Evolutionary conservation across 2,888 invertebrate species (phyloP).

Genomic region (Sphecodes monilicornis): DNA sequence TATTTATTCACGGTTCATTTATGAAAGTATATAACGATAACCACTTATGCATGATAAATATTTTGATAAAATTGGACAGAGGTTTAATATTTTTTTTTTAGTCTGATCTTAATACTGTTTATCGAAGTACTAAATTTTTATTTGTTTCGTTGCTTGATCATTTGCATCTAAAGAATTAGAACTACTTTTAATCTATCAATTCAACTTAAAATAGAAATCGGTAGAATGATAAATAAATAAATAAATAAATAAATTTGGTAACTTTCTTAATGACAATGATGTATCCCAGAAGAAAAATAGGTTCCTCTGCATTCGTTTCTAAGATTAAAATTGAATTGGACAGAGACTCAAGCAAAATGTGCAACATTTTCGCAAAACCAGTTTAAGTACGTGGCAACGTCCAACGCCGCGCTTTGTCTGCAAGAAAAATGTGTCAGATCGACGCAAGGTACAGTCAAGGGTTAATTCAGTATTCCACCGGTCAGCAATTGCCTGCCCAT

Average conservation of each 20-base stretch:
- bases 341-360: neutral
- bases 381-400: neutral
- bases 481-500: neutral
- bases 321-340: no score
- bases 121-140: neutral
- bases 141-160: neutral
- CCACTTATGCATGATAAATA: no score
- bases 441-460: neutral
- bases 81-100: no score
- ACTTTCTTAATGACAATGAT: no score
- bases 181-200: no score
- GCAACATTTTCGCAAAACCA: neutral
- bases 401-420: neutral
- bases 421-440: conserved; percentile 1
- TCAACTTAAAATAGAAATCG: neutral
- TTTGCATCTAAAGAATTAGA: neutral
- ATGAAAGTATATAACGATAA: no score
- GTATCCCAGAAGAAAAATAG: no score
- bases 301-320: no score
- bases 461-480: neutral
- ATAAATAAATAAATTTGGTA: neutral
- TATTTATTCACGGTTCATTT: no score
- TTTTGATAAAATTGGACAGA: neutral
- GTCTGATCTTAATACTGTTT: neutral
- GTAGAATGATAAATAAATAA: neutral